These are phyloP conservation scores for Seriola quinqueradiata DNA, from an alignment of 2,113 vertebrate genomes.

Conservation along the genomic window DNA sequence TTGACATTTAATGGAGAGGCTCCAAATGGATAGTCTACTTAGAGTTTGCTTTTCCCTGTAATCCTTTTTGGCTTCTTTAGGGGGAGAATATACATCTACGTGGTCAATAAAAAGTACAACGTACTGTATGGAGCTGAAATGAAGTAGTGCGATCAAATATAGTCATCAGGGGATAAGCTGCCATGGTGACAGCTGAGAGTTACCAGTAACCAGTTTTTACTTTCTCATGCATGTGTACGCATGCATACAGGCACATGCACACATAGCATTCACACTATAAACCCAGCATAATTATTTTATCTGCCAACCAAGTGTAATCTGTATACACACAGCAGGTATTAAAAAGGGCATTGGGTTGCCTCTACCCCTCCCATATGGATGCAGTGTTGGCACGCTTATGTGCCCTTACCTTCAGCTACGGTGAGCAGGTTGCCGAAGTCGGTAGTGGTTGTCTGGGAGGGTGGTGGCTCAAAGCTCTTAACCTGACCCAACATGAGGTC, in stretches of 20 bases:
- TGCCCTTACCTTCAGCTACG: constrained; percentile 91
- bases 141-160: neutral
- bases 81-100: neutral
- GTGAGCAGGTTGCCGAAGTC: constrained; percentile 94
- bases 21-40: constrained; percentile 75
- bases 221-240: neutral
- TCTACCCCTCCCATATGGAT: neutral
- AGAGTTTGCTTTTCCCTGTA: constrained; percentile 60
- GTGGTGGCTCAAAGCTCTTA: constrained; percentile 88
- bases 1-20: constrained; percentile 79
- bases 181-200: neutral
- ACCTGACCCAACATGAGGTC: constrained; percentile 92
- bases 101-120: constrained; percentile 20
- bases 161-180: neutral
- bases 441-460: constrained; percentile 77
- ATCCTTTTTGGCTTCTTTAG: constrained; percentile 44
- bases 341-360: neutral
- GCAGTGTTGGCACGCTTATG: neutral
- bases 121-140: constrained; percentile 16
- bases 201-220: constrained; percentile 6
- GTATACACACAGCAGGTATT: neutral
- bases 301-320: neutral
- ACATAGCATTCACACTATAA: neutral
- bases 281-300: neutral
- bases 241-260: neutral